Percentiles rank a stretch among this genome's conserved stretches.
Conservation (phyloP, 2,797 vertebrate species). For the Hafferia zeledoni region DNA sequence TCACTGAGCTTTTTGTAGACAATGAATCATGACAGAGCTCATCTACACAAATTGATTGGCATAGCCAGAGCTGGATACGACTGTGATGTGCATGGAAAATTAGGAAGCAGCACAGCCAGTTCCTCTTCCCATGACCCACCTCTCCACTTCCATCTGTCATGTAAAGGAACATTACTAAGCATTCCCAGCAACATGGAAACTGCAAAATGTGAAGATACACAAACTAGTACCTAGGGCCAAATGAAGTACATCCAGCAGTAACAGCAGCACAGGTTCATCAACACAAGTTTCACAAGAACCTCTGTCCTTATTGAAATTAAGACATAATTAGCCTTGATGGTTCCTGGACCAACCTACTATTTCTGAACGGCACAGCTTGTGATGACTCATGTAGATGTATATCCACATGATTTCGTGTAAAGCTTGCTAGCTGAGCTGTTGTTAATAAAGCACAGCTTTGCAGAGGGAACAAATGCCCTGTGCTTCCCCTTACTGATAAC, state of each 20-base stretch:
- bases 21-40: constrained; percentile 34
- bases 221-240: not conserved
- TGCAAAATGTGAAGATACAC: not conserved
- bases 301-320: not conserved
- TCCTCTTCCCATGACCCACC: constrained; percentile 20
- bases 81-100: not conserved
- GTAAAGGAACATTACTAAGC: not conserved
- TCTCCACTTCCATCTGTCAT: not conserved
- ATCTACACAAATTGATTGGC: not conserved
- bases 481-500: not conserved
- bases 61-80: not conserved
- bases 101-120: not conserved
- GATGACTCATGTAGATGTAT: not conserved
- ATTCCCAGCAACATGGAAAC: not conserved
- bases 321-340: not conserved
- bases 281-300: not conserved
- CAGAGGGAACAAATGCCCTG: not conserved
- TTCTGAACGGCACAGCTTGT: not conserved
- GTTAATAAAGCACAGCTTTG: not conserved
- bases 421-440: not conserved
- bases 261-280: not conserved
- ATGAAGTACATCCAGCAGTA: not conserved
- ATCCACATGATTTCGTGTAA: not conserved
- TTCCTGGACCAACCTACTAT: not conserved
- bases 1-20: not conserved